Conservation (phyloP, 35 echinoderm and acorn worm species). For the Apostichopus japonicus region DNA sequence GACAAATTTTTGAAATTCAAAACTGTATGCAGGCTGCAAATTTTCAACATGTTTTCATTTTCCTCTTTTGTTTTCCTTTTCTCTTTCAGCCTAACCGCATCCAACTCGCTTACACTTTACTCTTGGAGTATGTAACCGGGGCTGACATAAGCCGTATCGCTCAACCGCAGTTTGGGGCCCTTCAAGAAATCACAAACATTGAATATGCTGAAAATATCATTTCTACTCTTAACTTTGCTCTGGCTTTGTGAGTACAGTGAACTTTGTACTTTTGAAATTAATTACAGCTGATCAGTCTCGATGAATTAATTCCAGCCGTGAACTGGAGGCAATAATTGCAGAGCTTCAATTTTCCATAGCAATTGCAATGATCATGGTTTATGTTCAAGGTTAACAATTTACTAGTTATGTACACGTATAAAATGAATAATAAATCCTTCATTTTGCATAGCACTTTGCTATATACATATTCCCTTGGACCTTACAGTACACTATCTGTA, state of each 20-base stretch:
- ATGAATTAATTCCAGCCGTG: no score
- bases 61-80: background rate
- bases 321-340: no score
- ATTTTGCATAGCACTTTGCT: no score
- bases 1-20: background rate
- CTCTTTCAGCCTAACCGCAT: background rate
- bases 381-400: no score
- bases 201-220: conserved; percentile 36
- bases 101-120: conserved; percentile 22
- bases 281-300: no score
- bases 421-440: no score
- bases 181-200: background rate
- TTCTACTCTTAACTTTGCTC: conserved; percentile 12
- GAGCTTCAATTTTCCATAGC: no score
- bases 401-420: no score
- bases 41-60: background rate
- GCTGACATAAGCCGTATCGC: background rate
- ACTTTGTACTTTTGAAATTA: no score
- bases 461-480: no score
- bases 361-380: no score
- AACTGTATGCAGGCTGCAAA: background rate
- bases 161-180: conserved; percentile 21
- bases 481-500: no score
- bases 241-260: conserved; percentile 18
- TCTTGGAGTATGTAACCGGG: conserved; percentile 7